Conservation (phyloP, 2,888 invertebrate species). For the Crossocerus cetratus region DNA sequence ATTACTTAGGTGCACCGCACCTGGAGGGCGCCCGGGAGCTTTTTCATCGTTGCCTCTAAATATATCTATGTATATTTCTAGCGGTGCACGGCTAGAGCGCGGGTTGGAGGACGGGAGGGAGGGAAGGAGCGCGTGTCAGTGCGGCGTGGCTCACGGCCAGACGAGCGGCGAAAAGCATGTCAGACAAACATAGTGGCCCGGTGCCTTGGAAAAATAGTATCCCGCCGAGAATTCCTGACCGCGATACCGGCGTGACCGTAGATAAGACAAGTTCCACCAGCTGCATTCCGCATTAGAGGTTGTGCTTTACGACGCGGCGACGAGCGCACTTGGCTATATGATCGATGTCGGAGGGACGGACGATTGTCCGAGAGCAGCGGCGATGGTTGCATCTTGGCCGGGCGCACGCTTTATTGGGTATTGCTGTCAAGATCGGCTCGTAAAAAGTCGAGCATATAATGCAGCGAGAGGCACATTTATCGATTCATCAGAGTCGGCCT, state of each 20-base stretch:
- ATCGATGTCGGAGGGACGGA: too few species aligned
- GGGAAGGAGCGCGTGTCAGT: constrained; percentile 1
- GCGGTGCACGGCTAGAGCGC: constrained; percentile 8
- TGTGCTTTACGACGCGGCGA: too few species aligned
- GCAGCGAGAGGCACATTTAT: constrained; percentile 39
- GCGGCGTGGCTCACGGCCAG: constrained; percentile 31
- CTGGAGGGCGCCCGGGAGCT: background rate
- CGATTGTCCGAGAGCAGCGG: too few species aligned
- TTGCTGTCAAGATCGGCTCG: background rate
- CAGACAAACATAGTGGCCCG: constrained; percentile 16
- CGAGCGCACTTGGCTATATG: too few species aligned
- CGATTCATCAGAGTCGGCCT: constrained; percentile 36
- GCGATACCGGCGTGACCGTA: too few species aligned
- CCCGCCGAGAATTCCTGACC: background rate
- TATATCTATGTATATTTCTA: background rate
- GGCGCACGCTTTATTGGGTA: too few species aligned
- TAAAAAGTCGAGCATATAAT: constrained; percentile 29
- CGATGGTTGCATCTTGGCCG: too few species aligned
- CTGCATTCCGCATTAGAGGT: too few species aligned
- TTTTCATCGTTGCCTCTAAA: constrained; percentile 24
- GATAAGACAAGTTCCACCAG: too few species aligned
- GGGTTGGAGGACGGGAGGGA: too few species aligned
- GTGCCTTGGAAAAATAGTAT: constrained; percentile 8
- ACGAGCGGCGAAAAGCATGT: constrained; percentile 23
- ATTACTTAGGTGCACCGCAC: too few species aligned